Evolutionary conservation across 2,797 vertebrate species (phyloP).

Genomic region (Acanthurus leucopareius): DNA sequence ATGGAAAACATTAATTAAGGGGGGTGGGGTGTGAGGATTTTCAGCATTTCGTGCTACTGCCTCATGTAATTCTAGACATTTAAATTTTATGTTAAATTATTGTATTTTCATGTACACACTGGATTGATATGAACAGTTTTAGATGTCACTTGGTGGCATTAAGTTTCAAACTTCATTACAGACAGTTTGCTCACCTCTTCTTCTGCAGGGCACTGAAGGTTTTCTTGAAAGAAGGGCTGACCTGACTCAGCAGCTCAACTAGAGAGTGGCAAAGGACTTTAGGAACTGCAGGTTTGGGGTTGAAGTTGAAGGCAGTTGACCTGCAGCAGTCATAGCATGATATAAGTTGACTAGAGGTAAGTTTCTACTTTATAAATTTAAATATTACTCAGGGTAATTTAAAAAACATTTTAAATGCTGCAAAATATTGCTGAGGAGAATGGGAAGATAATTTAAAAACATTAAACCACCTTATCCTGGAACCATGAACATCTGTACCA

Average conservation of each 20-base stretch:
- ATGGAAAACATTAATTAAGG: not conserved
- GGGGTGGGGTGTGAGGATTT: not conserved
- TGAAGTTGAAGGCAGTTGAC: slow-evolving; percentile 94
- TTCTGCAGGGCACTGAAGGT: slow-evolving; percentile 92
- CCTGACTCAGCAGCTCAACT: slow-evolving; percentile 94
- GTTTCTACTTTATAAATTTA: not conserved
- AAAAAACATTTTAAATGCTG: too few species aligned
- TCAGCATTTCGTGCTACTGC: not conserved
- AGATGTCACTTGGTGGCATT: not conserved
- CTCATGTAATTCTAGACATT: not conserved
- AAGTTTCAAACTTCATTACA: not conserved
- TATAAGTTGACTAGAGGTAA: not conserved
- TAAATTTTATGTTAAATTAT: not conserved
- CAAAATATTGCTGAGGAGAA: not conserved
- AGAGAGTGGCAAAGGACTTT: slow-evolving; percentile 95
- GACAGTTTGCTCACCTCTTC: slow-evolving; percentile 87
- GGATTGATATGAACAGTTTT: not conserved
- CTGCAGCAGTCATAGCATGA: slow-evolving; percentile 74
- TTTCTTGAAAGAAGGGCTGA: slow-evolving; percentile 96
- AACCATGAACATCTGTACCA: not conserved
- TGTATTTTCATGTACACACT: not conserved
- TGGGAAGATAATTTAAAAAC: not conserved
- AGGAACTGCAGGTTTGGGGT: slow-evolving; percentile 94
- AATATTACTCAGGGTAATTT: not conserved
- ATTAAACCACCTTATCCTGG: not conserved